Evolutionary conservation across 2,797 vertebrate species (phyloP), one percentile per base, ranked within the genome.

Genomic region (Eulemur mongoz): DNA sequence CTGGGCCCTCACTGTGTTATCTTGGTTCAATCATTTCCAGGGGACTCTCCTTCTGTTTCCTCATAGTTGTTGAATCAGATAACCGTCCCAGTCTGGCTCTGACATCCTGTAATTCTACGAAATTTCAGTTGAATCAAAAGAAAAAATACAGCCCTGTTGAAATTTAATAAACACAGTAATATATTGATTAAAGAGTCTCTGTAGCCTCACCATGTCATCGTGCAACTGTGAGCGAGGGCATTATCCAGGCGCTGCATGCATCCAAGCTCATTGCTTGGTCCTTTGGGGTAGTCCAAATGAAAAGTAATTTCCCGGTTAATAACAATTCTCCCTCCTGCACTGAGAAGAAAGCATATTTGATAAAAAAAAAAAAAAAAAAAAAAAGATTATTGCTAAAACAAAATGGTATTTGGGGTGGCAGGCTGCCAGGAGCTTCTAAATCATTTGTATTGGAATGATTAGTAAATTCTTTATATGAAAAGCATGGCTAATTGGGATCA

Each of bases 221-320:
- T n/a, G 6, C 10, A 30, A 48, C 38, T 30, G 43, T 35, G 65
- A 27, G 30, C 17, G 13, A 87, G 25, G 8, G 27, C 18, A 43
- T 22, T 57, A 14, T 70, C n/a, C 54, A 3, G 2, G 17, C 6
- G 14, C 48, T 65, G 27, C 54, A 2, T 4, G 14, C 5, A 20
- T 59, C 48, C 22, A 25, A 32, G 57, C 40, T 90, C 22, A 30
- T 57, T 8, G 4, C 8, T 6, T 20, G 3, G 52, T 79, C 23
- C 69, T 96, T 92, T 76, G 67, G 80, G 48, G 59, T 57, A 92
- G 81, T 65, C 86, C 32, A 67, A n/a, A 59, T 27, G 45, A 73
- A 83, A 96, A 96, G 70, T 50, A 70, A 89, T 96, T 97, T 97
- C 73, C 92, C 92, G 35, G 87, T 96, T 95, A 95, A 93, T 90